phyloP scores from a whole-genome alignment of 2,113 vertebrate species.

The Ariopsis seemanni region DNA sequence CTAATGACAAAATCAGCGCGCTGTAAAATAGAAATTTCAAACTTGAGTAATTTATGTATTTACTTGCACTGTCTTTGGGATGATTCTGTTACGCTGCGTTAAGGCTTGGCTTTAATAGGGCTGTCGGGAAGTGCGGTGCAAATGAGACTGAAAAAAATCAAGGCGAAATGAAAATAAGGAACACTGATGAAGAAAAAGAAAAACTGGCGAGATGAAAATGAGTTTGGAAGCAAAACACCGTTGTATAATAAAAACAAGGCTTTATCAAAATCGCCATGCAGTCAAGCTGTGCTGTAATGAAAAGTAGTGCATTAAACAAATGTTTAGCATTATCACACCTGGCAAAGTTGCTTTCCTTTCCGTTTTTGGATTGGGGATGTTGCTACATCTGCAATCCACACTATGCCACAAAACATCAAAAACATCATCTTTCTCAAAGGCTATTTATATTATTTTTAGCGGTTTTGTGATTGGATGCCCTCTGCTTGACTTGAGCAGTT shows the following conservation, averaged over 20 bases:
- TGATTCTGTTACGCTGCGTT: conserved; percentile 65
- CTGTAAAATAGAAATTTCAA: conserved; percentile 83
- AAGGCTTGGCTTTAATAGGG: conserved; percentile 63
- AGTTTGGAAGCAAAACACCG: neutral
- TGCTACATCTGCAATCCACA: neutral
- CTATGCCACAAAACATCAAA: neutral
- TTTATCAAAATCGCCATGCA: neutral
- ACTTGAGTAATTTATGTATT: conserved; percentile 81
- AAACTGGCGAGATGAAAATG: conserved; percentile 29
- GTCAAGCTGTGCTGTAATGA: neutral
- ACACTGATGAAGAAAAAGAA: conserved; percentile 46
- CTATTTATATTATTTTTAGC: neutral
- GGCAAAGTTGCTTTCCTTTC: neutral
- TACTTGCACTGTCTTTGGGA: conserved; percentile 66
- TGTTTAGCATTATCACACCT: neutral
- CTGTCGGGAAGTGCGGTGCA: conserved; percentile 47
- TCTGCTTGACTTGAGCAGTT: neutral
- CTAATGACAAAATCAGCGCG: conserved; percentile 75
- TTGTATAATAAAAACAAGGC: neutral
- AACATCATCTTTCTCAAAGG: neutral
- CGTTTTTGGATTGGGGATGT: neutral
- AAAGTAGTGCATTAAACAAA: neutral
- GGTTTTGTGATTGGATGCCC: neutral
- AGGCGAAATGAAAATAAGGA: conserved; percentile 43
- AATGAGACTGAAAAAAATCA: conserved; percentile 43